A percentile compares a stretch with the other conserved stretches of the same genome.
Evolutionary conservation across 2,113 vertebrate species (phyloP).

Genomic region (Ivindomyrus marchei): DNA sequence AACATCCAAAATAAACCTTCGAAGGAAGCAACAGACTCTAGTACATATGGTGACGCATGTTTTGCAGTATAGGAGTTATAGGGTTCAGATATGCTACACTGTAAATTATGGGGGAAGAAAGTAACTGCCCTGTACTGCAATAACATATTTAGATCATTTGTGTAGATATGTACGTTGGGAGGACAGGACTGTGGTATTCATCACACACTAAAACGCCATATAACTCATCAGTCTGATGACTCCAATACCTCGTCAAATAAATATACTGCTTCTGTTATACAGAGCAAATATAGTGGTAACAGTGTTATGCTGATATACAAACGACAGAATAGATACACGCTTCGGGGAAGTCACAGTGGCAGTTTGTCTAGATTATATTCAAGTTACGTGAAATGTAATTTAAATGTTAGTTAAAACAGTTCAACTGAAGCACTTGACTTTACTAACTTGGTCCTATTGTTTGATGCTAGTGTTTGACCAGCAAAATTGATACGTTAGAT

Average conservation of each 20-base stretch:
- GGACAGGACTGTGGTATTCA: constrained; percentile 6
- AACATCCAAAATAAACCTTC: not conserved
- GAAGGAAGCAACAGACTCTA: not conserved
- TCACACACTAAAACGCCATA: not conserved
- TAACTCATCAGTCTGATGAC: not conserved
- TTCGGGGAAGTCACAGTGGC: not conserved
- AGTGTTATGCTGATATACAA: constrained; percentile 8
- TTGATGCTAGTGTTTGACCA: not conserved
- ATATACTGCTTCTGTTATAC: not conserved
- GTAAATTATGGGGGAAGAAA: not conserved
- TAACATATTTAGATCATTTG: not conserved
- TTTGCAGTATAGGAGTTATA: not conserved
- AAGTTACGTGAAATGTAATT: not conserved
- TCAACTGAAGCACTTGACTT: not conserved
- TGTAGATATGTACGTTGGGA: not conserved
- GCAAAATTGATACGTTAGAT: not conserved
- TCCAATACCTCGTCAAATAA: constrained; percentile 13
- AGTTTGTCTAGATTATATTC: not conserved
- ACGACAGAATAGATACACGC: not conserved
- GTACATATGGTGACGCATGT: not conserved
- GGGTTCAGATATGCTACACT: constrained; percentile 9
- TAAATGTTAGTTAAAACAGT: not conserved
- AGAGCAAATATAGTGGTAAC: not conserved
- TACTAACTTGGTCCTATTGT: not conserved
- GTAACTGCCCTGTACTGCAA: not conserved